Conservation (phyloP, 2,797 vertebrate genomes). For the Rhabdophis nuchalis region DNA sequence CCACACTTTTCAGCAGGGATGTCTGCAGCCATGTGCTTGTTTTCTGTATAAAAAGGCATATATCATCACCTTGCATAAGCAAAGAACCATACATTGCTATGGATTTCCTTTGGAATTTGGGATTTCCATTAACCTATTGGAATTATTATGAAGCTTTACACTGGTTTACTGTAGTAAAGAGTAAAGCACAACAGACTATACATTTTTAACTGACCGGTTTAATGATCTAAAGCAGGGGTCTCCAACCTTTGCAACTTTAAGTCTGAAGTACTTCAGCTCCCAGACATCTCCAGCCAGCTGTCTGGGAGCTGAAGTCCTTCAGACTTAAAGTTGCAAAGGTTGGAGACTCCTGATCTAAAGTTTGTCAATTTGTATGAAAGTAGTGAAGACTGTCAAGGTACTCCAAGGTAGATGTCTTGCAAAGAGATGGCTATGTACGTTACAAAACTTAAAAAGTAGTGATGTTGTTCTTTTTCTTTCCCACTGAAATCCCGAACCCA, state of each 20-base stretch:
- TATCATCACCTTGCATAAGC: background rate
- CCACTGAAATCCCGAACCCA: background rate
- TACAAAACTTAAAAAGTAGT: background rate
- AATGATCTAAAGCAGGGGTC: too few species aligned
- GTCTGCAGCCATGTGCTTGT: background rate
- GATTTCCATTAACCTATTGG: background rate
- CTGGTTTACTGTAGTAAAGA: background rate
- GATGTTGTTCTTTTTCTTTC: background rate
- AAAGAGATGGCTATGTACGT: background rate
- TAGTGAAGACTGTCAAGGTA: background rate
- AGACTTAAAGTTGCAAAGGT: too few species aligned
- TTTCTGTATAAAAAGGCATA: background rate
- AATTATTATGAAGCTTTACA: background rate
- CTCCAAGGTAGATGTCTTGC: background rate
- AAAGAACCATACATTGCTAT: background rate
- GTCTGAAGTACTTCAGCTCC: too few species aligned
- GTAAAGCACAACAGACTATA: too few species aligned
- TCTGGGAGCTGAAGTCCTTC: too few species aligned
- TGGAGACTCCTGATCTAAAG: too few species aligned
- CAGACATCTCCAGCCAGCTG: too few species aligned
- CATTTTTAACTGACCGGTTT: background rate
- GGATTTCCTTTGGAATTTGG: background rate
- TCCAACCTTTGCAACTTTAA: too few species aligned
- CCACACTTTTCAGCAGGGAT: background rate
- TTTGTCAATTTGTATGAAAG: background rate